Evolutionary conservation across 2,888 invertebrate genomes (phyloP), one percentile per base, ranked within the genome.

Genomic region (Apomyelois bistriatella): DNA sequence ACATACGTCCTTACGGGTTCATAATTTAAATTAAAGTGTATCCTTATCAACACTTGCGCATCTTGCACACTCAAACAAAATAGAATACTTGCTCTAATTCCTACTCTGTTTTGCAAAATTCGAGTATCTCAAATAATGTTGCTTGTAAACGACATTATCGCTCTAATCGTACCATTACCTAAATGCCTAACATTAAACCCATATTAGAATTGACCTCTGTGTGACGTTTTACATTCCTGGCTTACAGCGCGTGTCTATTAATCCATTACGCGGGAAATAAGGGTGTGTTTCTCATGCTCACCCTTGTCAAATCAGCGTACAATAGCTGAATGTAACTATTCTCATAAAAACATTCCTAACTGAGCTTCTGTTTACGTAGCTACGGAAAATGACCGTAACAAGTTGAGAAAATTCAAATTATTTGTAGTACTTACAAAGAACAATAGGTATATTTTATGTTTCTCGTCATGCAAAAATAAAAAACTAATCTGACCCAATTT

Each of bases 201-300:
- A 13, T 15, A 22, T 52, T 41, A 52, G 36, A 46, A 43, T 43
- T 13, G 36, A 36, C 40, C 49, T 50, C 22, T 37, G 43, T 43
- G 36, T n/a, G 13, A 10, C 10, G 13, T 52, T 43, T 52, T 43
- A 52, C 52, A 52, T 52, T 52, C 52, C 22, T 43, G 37, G 17
- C 22, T 52, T 43, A 52, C 7, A 50, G 15, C 49, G 10, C 49
- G 67, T 71, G 64, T 73, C 68, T 72, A 75, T 77, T 72, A 74
- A 79, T 81, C 75, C 74, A 78, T 81, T 77, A 76, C 73, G 74
- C 66, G 66, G 64, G 71, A 69, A 66, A 77, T 74, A 74, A 75
- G 68, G 65, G 66, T 64, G 59, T 61, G 68, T 61, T 61, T 56
- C 63, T 65, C 59, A 56, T 60, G 65, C 67, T 66, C 60, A 80